These are phyloP conservation scores for Laothoe populi DNA, from an alignment of 2,888 invertebrate species.

Conservation along the genomic window DNA sequence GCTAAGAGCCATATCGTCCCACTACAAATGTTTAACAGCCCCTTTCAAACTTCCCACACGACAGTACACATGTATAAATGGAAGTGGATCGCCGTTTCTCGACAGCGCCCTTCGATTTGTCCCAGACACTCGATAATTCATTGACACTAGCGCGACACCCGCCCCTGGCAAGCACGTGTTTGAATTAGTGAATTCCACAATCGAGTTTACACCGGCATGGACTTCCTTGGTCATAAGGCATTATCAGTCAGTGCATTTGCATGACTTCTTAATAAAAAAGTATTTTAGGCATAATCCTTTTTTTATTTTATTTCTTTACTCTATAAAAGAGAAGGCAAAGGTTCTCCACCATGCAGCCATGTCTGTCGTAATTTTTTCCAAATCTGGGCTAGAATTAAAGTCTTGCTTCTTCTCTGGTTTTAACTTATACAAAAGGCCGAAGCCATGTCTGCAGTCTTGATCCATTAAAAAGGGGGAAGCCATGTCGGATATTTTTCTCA, in stretches of 20 bases:
- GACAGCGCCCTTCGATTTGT: conserved; percentile 59
- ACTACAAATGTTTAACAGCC: conserved; percentile 10
- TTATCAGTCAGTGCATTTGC: background rate
- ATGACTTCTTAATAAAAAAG: too few relatives aligned
- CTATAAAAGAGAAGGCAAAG: too few relatives aligned
- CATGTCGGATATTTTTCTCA: too few relatives aligned
- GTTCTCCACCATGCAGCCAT: too few relatives aligned
- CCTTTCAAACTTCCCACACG: background rate
- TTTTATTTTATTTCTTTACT: too few relatives aligned
- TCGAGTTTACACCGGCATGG: conserved; percentile 19
- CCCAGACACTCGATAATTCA: conserved; percentile 75
- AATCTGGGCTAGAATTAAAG: too few relatives aligned
- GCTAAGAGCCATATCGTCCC: background rate
- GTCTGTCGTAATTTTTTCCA: too few relatives aligned
- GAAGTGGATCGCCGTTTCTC: conserved; percentile 37
- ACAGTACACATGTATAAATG: conserved; percentile 23
- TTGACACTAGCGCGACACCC: conserved; percentile 58
- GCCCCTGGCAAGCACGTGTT: conserved; percentile 48
- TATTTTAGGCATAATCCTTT: too few relatives aligned
- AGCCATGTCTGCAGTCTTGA: too few relatives aligned
- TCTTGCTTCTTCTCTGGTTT: too few relatives aligned
- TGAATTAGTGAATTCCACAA: conserved; percentile 46
- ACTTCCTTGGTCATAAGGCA: background rate
- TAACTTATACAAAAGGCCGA: too few relatives aligned
- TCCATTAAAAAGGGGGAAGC: too few relatives aligned